Percentiles rank a stretch among this genome's conserved stretches.
Conservation (phyloP, 1,140 invertebrate species). For the Radopholus similis region DNA sequence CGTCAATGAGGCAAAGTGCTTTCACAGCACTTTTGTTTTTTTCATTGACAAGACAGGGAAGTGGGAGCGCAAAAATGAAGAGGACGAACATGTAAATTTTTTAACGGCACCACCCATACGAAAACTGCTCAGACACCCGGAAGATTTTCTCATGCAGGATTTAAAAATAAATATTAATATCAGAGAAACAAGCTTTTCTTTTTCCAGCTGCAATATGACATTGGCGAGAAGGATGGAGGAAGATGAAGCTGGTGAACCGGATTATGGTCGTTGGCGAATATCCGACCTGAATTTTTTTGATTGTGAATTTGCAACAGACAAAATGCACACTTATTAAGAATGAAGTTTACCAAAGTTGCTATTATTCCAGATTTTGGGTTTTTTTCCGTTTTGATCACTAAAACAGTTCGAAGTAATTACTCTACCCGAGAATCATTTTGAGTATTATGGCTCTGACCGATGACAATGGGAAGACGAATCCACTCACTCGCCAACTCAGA, state of each 20-base stretch:
- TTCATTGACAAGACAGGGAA: conserved; percentile 6
- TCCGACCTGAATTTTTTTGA: conserved; percentile 21
- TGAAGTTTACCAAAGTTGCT: not conserved
- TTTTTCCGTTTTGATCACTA: not conserved
- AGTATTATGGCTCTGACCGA: not conserved
- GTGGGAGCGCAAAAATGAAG: not conserved
- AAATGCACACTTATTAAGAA: not conserved
- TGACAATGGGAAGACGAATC: not conserved
- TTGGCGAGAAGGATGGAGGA: not conserved
- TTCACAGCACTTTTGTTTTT: conserved; percentile 2
- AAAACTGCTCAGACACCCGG: conserved; percentile 4
- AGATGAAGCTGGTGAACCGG: not conserved
- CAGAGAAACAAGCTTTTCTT: no score
- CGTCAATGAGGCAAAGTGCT: not conserved
- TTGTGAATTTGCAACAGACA: conserved; percentile 12
- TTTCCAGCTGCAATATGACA: conserved; percentile 20
- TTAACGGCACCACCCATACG: not conserved
- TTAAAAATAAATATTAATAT: no score
- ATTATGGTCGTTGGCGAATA: conserved; percentile 11
- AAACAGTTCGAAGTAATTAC: not conserved
- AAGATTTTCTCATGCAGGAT: conserved; percentile 18
- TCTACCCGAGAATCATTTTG: not conserved
- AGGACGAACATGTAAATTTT: not conserved
- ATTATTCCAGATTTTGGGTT: not conserved
- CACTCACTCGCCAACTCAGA: conserved; percentile 17